Evolutionary conservation across 2,888 invertebrate species (phyloP).

Genomic region (Thymelicus acteon): DNA sequence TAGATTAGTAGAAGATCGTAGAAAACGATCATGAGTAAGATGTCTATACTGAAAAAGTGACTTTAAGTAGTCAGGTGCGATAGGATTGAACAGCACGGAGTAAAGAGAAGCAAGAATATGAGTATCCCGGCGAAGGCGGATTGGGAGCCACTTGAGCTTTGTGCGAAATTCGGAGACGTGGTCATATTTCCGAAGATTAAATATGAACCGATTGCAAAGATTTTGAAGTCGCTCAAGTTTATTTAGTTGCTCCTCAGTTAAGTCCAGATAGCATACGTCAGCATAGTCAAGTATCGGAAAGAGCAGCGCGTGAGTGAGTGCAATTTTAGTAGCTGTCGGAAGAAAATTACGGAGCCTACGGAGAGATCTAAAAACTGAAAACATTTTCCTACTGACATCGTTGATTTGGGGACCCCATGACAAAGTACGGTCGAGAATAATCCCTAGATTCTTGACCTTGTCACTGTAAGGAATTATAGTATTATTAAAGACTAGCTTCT

Average conservation of each 20-base stretch:
- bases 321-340: not conserved
- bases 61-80: too few relatives aligned
- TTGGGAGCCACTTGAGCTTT: too few relatives aligned
- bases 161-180: not conserved
- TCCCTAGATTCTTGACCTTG: constrained; percentile 3
- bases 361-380: not conserved
- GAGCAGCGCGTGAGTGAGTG: not conserved
- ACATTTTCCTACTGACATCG: constrained; percentile 12
- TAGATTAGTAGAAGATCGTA: too few relatives aligned
- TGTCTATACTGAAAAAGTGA: too few relatives aligned
- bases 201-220: not conserved
- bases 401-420: not conserved
- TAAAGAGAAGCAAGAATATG: too few relatives aligned
- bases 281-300: not conserved
- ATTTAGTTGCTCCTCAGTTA: not conserved
- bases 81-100: too few relatives aligned
- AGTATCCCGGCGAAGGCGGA: too few relatives aligned
- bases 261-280: not conserved
- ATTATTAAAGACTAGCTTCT: not conserved
- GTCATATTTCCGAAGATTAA: not conserved
- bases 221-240: not conserved
- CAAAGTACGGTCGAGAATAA: not conserved
- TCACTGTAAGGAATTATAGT: not conserved
- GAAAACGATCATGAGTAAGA: too few relatives aligned
- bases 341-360: not conserved